phyloP scores from a whole-genome alignment of 2,113 vertebrate species.

The Nyctereutes procyonoides region DNA sequence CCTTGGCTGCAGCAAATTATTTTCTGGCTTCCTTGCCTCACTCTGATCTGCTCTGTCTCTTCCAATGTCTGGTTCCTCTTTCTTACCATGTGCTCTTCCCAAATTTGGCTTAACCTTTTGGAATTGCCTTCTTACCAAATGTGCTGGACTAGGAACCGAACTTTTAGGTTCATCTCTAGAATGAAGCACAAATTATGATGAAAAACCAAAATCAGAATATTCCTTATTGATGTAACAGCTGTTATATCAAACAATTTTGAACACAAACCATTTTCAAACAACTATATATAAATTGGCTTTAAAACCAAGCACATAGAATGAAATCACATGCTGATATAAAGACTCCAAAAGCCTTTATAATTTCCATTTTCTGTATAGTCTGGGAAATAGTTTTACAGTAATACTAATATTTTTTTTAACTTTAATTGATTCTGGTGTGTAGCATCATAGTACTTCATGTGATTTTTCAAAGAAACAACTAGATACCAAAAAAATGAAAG shows the following conservation, averaged over 20 bases:
- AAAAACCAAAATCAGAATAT: conserved; percentile 57
- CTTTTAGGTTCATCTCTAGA: conserved; percentile 71
- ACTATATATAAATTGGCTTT: conserved; percentile 9
- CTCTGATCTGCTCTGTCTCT: conserved; percentile 45
- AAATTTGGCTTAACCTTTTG: conserved; percentile 81
- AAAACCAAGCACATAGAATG: conserved; percentile 35
- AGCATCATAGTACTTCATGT: conserved; percentile 6
- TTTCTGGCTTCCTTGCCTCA: conserved; percentile 44
- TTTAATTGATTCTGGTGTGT: conserved; percentile 21
- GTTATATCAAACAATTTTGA: conserved; percentile 13
- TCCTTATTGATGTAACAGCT: neutral
- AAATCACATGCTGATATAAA: neutral
- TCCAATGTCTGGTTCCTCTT: conserved; percentile 54
- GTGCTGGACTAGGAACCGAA: conserved; percentile 79
- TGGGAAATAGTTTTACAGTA: neutral
- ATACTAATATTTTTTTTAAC: conserved; percentile 2
- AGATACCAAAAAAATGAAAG: neutral
- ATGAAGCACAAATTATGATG: conserved; percentile 59
- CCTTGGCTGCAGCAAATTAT: conserved; percentile 1
- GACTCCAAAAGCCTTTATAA: conserved; percentile 36
- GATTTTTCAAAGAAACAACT: conserved; percentile 45
- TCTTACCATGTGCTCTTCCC: conserved; percentile 71
- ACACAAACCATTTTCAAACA: conserved; percentile 35
- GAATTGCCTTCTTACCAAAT: conserved; percentile 76
- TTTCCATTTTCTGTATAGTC: conserved; percentile 32